Base-by-base conservation (phyloP, 2,888 invertebrate genomes). In the Lagria hirta region DNA sequence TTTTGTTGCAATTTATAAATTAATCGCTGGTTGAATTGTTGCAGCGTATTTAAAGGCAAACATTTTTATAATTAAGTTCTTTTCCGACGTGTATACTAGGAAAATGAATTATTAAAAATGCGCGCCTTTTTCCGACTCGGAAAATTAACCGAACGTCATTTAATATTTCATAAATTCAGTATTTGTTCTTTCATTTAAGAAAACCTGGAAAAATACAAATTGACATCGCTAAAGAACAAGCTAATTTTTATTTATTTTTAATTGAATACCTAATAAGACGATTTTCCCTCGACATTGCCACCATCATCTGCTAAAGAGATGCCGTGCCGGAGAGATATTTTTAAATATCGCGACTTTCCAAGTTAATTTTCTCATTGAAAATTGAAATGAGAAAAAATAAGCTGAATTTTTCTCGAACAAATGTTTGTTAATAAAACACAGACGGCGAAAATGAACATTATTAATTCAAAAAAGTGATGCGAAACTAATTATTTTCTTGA, bases 81-180 rank as follows among this genome's bases (percentile, higher is more conserved):
- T 47, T 50, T 50, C 47, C 47, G 32, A 42, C 33, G 22, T 30
- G 38, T 40, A 34, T 32, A 27, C 34, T 33, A 26, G 35, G 34
- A 26, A 34, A 12, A 32, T 55, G 52, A 57, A 57, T 54, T 54
- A 57, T 57, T 57, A 58, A 60, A 57, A 52, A 49, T 48, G 49
- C 53, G 53, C 51, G 47, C 52, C 52, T 44, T 44, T 44, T 53
- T 50, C 38, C 44, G 33, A 53, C 55, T 56, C 60, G 60, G 57
- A 55, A 55, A 65, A 65, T 65, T 64, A 62, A 62, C 64, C 60
- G 61, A 63, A 65, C 57, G 55, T 53, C 58, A 53, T 60, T 65
- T 60, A 65, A 63, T 63, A 60, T 64, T 63, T 62, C 59, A 65
- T 62, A 61, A 62, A 60, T 58, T 60, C 59, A 56, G 62, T 64